Base-by-base conservation (phyloP, 2,888 invertebrate species). In the Drosophila sordidapex region DNA sequence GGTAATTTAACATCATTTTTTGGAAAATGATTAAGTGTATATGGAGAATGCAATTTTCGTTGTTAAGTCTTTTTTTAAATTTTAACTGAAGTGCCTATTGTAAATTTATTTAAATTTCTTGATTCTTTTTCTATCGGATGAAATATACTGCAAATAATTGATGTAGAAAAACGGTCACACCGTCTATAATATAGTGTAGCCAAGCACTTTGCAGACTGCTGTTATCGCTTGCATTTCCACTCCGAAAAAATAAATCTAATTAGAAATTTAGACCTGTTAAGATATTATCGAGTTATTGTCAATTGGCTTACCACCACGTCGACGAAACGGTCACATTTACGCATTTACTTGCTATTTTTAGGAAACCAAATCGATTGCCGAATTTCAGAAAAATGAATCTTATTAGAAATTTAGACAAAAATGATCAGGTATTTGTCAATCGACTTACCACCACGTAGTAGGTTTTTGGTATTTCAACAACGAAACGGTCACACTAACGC, bases 331-430 rank as follows among this genome's bases (percentile, higher is more conserved):
- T 57, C 61, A 66, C 65, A 33, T 29, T 51, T 0, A 10, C n/a
- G 15, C 4, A 21, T 21, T 21, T 21, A 54, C n/a, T 61, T 53
- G 49, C 49, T n/a, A n/a, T 40, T 68, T 74, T 43, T 27, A 90
- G 91, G 91, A 90, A 90, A 91, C 63, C 68, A 74, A 85, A 33
- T 4, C 10, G 10, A 4, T n/a, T 38, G 18, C 8, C 18, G 8
- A 18, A 18, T 3, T 38, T 8, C 8, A 18, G 8, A n/a, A 18
- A 38, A 7, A 13, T n/a, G 6, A 43, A 2, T 21, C 0, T 43
- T 5, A 1, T 40, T 11, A 6, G 43, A 6, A 43, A 43, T 6
- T n/a, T 43, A 21, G 43, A 21, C 6, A 2, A 6, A n/a, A 21
- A 21, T 40, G 1, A 13, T 21, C 6, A 11, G 27, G 18, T 25